Percentiles rank a stretch among this genome's conserved stretches.
phyloP scores from a whole-genome alignment of 2,113 vertebrate species.

The Calyptommatus sinebrachiatus region DNA sequence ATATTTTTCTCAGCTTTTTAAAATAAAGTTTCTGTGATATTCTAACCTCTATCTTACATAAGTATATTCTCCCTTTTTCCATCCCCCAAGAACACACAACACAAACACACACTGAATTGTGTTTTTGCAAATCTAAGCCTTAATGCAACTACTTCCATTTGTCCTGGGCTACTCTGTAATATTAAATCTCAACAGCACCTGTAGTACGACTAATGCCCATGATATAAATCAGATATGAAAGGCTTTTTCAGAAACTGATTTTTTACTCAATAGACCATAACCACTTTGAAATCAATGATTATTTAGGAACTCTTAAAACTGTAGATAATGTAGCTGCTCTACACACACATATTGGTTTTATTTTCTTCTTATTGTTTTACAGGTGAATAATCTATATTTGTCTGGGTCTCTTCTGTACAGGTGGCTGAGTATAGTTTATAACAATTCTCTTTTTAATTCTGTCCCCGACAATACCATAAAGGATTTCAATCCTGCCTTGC shows the following conservation, averaged over 20 bases:
- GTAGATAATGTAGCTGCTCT: slow-evolving; percentile 34
- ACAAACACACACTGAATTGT: neutral
- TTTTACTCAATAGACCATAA: slow-evolving; percentile 68
- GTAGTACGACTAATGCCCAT: slow-evolving; percentile 19
- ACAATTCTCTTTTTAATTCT: neutral
- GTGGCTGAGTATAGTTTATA: slow-evolving; percentile 6
- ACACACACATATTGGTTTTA: slow-evolving; percentile 17
- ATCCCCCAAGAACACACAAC: neutral
- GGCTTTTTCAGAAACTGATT: slow-evolving; percentile 54
- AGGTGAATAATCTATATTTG: slow-evolving; percentile 16
- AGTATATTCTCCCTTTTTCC: neutral
- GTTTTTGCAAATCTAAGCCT: slow-evolving; percentile 24
- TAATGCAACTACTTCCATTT: neutral
- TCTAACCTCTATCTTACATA: slow-evolving; percentile 16
- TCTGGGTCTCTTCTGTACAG: slow-evolving; percentile 1
- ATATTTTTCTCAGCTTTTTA: neutral
- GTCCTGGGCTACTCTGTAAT: neutral
- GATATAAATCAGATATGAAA: slow-evolving; percentile 1
- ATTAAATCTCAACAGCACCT: neutral
- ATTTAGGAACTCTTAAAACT: slow-evolving; percentile 66
- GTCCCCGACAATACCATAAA: slow-evolving; percentile 4
- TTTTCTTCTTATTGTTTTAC: slow-evolving; percentile 39
- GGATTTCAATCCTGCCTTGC: neutral
- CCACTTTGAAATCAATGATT: slow-evolving; percentile 65
- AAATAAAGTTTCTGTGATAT: neutral